Conservation (phyloP, 2,113 vertebrate species). For the Dromas ardeola region DNA sequence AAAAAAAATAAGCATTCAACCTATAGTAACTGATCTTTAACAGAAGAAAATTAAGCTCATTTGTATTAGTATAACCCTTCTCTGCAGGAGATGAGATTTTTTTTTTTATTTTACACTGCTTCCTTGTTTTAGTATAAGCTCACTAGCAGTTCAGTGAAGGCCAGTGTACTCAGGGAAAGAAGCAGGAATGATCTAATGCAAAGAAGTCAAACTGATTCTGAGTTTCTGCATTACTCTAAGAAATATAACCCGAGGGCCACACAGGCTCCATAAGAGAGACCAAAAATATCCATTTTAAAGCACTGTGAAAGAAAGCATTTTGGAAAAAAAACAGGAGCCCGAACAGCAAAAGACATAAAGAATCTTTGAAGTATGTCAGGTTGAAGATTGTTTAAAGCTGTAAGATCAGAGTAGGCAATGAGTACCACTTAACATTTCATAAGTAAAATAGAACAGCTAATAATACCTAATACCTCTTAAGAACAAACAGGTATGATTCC, state of each 20-base stretch:
- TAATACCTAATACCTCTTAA: not conserved
- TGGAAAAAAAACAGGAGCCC: not conserved
- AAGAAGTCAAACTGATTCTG: not conserved
- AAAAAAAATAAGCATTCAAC: not conserved
- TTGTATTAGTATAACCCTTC: not conserved
- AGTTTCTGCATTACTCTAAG: not conserved
- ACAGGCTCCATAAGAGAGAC: rapidly evolving
- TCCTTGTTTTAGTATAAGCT: not conserved
- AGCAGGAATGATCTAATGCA: not conserved
- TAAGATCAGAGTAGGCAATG: not conserved
- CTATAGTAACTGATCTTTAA: not conserved
- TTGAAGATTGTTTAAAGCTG: not conserved
- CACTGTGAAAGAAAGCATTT: not conserved
- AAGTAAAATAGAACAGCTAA: not conserved
- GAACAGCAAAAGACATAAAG: not conserved
- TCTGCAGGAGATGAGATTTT: not conserved
- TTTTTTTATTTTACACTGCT: not conserved
- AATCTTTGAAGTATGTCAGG: not conserved
- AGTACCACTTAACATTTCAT: not conserved
- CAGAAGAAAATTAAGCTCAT: not conserved
- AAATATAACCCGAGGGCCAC: not conserved
- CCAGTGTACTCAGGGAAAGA: rapidly evolving
- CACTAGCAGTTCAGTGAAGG: not conserved
- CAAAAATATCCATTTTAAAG: not conserved
- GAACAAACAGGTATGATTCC: not conserved